Conservation (phyloP, 2,113 vertebrate genomes). For the Hypocryptadius cinnamomeus region DNA sequence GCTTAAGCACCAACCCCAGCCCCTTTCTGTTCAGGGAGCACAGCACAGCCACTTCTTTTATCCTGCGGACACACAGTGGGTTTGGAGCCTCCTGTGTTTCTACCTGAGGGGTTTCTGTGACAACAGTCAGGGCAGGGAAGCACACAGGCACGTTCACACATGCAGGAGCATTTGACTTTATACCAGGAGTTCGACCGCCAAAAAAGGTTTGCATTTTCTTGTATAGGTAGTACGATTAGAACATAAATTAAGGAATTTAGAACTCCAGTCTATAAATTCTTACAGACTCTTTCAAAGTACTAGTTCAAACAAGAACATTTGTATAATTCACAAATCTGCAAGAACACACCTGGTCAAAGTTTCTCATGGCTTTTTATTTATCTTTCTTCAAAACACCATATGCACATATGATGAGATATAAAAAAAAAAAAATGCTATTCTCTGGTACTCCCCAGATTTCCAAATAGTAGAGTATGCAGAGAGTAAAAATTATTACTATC, state of each 20-base stretch:
- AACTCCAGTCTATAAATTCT: background rate
- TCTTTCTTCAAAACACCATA: background rate
- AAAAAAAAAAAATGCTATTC: background rate
- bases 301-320: background rate
- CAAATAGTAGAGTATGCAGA: background rate
- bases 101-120: background rate
- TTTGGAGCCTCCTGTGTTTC: background rate
- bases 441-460: background rate
- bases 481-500: background rate
- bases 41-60: background rate
- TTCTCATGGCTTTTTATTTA: background rate
- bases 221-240: background rate
- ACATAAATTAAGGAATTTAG: background rate
- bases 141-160: background rate
- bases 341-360: background rate
- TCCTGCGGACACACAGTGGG: background rate
- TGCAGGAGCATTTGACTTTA: background rate
- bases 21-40: background rate
- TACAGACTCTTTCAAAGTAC: background rate
- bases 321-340: background rate
- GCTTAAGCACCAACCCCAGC: background rate
- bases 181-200: background rate
- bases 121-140: background rate
- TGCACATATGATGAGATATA: background rate
- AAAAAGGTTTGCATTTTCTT: background rate